Percentiles rank a stretch among this genome's conserved stretches.
These are phyloP conservation scores for Melospiza georgiana DNA, from an alignment of 2,113 vertebrate genomes.

Conservation along the genomic window DNA sequence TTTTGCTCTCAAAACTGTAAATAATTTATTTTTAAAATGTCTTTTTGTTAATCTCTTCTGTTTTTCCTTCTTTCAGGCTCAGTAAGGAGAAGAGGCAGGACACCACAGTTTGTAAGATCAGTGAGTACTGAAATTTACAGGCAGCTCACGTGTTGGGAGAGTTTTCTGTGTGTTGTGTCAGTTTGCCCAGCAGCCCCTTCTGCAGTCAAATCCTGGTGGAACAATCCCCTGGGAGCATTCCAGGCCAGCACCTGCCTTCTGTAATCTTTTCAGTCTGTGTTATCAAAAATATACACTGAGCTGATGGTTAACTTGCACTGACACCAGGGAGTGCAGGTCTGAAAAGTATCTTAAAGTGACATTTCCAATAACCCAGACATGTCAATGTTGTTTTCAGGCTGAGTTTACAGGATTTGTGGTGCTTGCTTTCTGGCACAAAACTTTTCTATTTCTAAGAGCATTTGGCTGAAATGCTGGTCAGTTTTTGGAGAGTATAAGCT, in stretches of 20 bases:
- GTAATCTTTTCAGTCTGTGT: background rate
- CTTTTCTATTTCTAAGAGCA: background rate
- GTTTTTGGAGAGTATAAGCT: background rate
- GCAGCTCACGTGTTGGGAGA: background rate
- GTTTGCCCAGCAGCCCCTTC: background rate
- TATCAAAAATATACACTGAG: background rate
- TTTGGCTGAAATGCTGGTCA: background rate
- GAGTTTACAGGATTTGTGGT: background rate
- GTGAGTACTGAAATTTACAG: slow-evolving; percentile 25
- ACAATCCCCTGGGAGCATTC: background rate
- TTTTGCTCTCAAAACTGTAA: background rate
- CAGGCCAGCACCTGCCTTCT: background rate
- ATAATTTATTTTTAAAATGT: background rate
- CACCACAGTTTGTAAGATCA: slow-evolving; percentile 27
- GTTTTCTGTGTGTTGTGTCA: background rate
- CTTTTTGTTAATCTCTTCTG: background rate
- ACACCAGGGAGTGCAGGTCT: background rate
- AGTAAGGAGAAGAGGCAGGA: slow-evolving; percentile 11
- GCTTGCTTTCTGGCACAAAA: background rate
- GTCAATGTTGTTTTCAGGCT: background rate
- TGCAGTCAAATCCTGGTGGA: background rate
- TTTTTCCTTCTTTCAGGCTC: slow-evolving; percentile 26
- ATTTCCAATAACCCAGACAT: background rate
- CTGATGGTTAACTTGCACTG: background rate
- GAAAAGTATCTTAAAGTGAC: background rate